Conservation (phyloP, 2,797 vertebrate genomes). For the Sciurus vulgaris region DNA sequence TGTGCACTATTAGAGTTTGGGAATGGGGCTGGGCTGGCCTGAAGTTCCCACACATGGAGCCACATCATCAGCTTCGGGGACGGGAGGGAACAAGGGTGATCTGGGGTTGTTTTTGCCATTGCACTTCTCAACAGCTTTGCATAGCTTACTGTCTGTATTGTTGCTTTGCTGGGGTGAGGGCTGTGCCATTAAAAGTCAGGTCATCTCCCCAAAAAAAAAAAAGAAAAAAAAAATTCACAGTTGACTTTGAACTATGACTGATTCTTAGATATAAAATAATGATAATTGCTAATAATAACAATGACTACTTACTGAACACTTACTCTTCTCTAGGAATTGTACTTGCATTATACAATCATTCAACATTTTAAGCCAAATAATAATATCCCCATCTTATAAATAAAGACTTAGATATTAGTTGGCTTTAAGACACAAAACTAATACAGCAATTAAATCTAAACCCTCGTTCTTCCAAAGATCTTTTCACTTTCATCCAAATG, state of each 20-base stretch:
- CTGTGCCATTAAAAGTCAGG: conserved; percentile 80
- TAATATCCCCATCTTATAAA: background rate
- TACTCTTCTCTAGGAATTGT: background rate
- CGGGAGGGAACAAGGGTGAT: background rate
- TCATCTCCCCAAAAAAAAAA: no score
- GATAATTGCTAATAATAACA: background rate
- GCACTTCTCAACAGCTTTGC: conserved; percentile 58
- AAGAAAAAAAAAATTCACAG: background rate
- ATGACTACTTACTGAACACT: background rate
- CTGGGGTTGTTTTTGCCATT: conserved; percentile 60
- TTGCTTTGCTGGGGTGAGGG: conserved; percentile 34
- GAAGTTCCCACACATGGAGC: conserved; percentile 69
- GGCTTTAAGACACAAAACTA: background rate
- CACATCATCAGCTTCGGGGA: conserved; percentile 74
- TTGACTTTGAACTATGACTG: background rate
- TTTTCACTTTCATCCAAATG: background rate
- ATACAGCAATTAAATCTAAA: background rate
- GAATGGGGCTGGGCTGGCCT: conserved; percentile 59
- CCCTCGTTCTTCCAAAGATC: background rate
- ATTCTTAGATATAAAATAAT: background rate
- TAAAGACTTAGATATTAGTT: background rate
- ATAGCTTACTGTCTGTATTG: conserved; percentile 32
- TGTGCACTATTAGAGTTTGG: conserved; percentile 45
- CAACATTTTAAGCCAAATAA: background rate
- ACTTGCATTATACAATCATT: background rate